Conservation (phyloP, 1,140 invertebrate genomes). For the Neomicropteryx cornuta region DNA sequence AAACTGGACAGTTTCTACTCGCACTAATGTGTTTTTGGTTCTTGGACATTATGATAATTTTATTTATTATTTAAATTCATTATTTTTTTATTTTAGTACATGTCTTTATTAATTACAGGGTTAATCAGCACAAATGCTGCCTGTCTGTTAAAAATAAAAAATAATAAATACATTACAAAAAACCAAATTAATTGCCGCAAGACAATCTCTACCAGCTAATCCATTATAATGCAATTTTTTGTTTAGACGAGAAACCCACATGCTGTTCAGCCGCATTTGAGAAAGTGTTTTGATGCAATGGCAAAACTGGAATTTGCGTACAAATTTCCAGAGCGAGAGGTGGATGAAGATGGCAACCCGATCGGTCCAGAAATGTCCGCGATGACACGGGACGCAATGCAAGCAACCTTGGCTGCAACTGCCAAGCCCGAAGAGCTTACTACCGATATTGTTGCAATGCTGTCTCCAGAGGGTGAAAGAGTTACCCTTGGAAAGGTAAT, state of each 20-base stretch:
- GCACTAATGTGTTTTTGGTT: no score
- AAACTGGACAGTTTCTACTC: no score
- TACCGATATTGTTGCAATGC: conserved; percentile 74
- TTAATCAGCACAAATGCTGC: no score
- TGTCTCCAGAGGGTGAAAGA: conserved; percentile 76
- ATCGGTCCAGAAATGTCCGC: conserved; percentile 30
- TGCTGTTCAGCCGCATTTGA: conserved; percentile 77
- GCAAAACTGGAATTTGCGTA: conserved; percentile 65
- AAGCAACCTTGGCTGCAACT: conserved; percentile 27
- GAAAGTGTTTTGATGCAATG: conserved; percentile 85
- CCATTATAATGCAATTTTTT: conserved; percentile 16
- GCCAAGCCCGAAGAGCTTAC: conserved; percentile 41
- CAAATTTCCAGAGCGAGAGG: conserved; percentile 38
- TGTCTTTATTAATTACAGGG: no score
- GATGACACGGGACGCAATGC: conserved; percentile 24
- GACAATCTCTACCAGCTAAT: no score
- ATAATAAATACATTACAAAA: no score
- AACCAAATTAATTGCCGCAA: no score
- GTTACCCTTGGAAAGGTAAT: conserved; percentile 58
- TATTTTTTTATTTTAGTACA: no score
- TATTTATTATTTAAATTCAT: no score
- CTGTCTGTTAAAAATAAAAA: no score
- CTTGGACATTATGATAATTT: no score
- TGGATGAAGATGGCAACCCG: conserved; percentile 15
- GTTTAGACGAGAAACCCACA: conserved; percentile 69